Evolutionary conservation across 2,113 vertebrate species (phyloP).

Genomic region (Dermatemys mawii): DNA sequence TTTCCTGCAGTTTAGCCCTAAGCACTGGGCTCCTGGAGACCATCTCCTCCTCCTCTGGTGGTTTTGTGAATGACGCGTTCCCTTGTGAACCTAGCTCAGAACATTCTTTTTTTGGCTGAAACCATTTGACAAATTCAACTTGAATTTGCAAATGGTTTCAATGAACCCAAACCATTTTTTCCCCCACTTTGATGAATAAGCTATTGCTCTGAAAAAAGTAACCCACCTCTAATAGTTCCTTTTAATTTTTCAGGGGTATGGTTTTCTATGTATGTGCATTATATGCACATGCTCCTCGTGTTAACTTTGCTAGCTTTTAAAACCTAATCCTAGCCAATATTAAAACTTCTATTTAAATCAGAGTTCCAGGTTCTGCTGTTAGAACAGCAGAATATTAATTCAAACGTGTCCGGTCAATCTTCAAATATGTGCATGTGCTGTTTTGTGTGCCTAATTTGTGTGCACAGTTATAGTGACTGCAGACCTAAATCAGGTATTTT

Average conservation of each 20-base stretch:
- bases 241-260: accelerated
- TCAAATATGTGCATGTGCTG: background rate
- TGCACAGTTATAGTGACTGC: background rate
- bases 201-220: background rate
- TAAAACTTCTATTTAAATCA: background rate
- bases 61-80: background rate
- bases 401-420: accelerated
- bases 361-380: background rate
- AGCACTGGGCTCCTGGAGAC: background rate
- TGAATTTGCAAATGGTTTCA: background rate
- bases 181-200: background rate
- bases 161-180: background rate
- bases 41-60: background rate
- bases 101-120: background rate
- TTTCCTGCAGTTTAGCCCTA: background rate
- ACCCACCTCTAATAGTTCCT: background rate
- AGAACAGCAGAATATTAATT: background rate
- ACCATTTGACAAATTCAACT: background rate
- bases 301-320: accelerated
- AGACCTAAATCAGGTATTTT: background rate
- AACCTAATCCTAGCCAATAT: background rate
- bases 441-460: background rate
- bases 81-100: background rate
- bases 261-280: background rate
- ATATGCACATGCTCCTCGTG: accelerated